A percentile compares a stretch with the other conserved stretches of the same genome.
phyloP scores from a whole-genome alignment of 1,140 invertebrate species.

The Lasaia peninsularis region DNA sequence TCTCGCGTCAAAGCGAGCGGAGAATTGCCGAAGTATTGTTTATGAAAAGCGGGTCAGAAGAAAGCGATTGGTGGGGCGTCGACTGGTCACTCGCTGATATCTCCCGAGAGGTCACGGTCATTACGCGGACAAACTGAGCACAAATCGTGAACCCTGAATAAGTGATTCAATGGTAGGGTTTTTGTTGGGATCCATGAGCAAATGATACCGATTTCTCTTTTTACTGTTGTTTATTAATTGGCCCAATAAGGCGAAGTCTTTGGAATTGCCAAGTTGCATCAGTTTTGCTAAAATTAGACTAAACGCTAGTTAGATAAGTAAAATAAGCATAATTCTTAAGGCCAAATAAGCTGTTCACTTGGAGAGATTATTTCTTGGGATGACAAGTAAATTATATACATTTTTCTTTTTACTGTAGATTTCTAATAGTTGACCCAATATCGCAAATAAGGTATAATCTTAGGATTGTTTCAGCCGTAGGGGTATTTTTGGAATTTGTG shows the following conservation, averaged over 20 bases:
- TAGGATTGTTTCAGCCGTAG: too few species aligned
- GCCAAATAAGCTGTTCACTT: too few species aligned
- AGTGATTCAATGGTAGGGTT: slow-evolving; percentile 31
- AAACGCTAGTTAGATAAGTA: too few species aligned
- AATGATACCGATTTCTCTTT: slow-evolving; percentile 31
- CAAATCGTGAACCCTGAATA: slow-evolving; percentile 34
- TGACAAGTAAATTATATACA: too few species aligned
- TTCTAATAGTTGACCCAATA: too few species aligned
- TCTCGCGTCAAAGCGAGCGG: slow-evolving; percentile 51
- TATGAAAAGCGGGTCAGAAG: slow-evolving; percentile 74
- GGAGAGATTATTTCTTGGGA: too few species aligned
- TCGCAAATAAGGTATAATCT: too few species aligned
- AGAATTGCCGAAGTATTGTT: slow-evolving; percentile 65
- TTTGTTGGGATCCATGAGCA: slow-evolving; percentile 28
- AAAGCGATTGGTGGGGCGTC: slow-evolving; percentile 58
- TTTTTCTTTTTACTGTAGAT: too few species aligned
- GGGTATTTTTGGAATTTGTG: slow-evolving; percentile 9
- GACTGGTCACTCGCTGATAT: slow-evolving; percentile 56
- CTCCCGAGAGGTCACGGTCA: slow-evolving; percentile 68
- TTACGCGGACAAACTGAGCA: slow-evolving; percentile 35
- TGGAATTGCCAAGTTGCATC: too few species aligned
- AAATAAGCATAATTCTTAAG: too few species aligned
- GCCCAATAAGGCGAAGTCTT: neutral
- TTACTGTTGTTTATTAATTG: slow-evolving; percentile 19
- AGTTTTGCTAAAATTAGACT: too few species aligned